Evolutionary conservation across 2,113 vertebrate species (phyloP), one percentile per base, ranked within the genome.

Genomic region (Xiphophorus couchianus): DNA sequence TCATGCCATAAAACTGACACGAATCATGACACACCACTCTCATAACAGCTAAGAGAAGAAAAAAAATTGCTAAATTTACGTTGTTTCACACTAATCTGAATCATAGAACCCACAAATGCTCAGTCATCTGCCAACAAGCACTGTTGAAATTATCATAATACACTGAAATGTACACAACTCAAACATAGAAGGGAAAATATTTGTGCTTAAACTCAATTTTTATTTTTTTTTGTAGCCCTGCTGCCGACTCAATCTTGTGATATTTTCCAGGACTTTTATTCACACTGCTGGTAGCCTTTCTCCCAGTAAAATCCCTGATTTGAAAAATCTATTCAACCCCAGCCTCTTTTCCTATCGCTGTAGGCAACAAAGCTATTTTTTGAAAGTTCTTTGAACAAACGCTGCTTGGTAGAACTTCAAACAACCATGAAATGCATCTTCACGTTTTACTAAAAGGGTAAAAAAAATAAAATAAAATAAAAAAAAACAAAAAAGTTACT

Each of bases 1-100:
- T 82, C 79, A 74, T 19, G 3, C 11, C 61, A 35, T 31, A 25
- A 66, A 58, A 66, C 62, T 37, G 44, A 37, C 72, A 54, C 64
- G 48, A 58, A 37, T 33, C 72, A 22, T 74, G 62, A 66, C 63
- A 37, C n/a, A 74, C 9, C n/a, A 37, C 10, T 76, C 44, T 71
- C 67, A 78, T 71, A 68, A 58, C 33, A 31, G 66, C 4, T 13
- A 37, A 58, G 58, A 61, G 54, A 37, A 54, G 66, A 7, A 22
- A 37, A 37, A 37, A 37, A 37, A 35, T 2, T 44, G 62, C 12
- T 74, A 22, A 0, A 30, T 62, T 73, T 8, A 44, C 11, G 25
- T 29, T 29, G 12, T 4, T 17, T 62, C 35, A 37, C 27, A 30
- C 12, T 1, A 62, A 37, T 13, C 35, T 44, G 71, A 73, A 29